Conservation (phyloP, 1,140 invertebrate species). For the Thaumetopoea pityocampa region DNA sequence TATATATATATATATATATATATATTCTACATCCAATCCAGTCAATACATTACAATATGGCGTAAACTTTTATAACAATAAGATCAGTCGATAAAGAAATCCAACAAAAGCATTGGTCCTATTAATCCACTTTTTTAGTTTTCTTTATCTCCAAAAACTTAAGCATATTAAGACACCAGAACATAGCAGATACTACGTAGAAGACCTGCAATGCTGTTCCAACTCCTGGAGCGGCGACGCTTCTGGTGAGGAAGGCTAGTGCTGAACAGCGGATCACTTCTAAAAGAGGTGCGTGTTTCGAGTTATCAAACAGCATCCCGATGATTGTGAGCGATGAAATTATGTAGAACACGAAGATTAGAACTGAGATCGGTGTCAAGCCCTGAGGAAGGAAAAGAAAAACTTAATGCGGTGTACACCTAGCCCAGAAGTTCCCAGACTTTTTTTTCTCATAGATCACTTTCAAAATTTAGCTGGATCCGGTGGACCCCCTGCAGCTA, state of each 20-base stretch:
- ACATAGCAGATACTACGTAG: conserved; percentile 63
- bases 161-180: conserved; percentile 60
- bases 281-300: conserved; percentile 68
- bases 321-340: conserved; percentile 81
- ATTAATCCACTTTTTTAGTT: conserved; percentile 40
- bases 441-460: no score
- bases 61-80: no score
- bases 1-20: no score
- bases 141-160: conserved; percentile 61
- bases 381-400: conserved; percentile 71
- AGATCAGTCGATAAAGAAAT: conserved; percentile 7
- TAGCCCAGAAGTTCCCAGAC: no score
- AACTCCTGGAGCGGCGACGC: conserved; percentile 30
- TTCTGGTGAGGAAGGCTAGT: conserved; percentile 61
- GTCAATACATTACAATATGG: no score
- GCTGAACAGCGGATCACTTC: conserved; percentile 77
- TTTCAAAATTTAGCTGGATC: no score
- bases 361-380: conserved; percentile 76
- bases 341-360: conserved; percentile 79
- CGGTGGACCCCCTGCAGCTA: no score
- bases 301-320: conserved; percentile 82
- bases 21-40: no score
- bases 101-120: background rate
- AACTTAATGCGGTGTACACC: background rate
- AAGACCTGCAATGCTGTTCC: conserved; percentile 52